Conservation (phyloP, 2,113 vertebrate genomes). For the Jacana jacana region DNA sequence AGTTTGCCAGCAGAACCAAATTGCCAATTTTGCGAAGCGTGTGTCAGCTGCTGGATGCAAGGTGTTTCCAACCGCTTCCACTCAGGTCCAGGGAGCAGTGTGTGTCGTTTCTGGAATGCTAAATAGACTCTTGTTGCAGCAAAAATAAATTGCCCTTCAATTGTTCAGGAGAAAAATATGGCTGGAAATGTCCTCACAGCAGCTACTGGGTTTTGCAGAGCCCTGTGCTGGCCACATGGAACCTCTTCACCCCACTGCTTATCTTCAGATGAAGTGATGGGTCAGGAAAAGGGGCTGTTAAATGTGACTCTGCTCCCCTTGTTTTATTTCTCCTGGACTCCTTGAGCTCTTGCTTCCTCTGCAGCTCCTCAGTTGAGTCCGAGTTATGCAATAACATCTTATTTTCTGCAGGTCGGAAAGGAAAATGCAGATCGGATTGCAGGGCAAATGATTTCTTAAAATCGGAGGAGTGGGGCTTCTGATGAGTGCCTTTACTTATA, state of each 20-base stretch:
- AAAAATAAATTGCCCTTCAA: not conserved
- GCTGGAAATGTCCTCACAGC: not conserved
- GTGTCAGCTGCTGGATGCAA: not conserved
- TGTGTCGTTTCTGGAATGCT: not conserved
- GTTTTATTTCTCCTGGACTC: not conserved
- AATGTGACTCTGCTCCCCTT: not conserved
- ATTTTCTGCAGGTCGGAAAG: not conserved
- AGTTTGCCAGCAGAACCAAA: not conserved
- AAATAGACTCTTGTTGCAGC: not conserved
- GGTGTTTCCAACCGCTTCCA: not conserved
- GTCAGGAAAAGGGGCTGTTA: not conserved
- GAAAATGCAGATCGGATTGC: not conserved
- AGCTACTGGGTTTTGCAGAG: not conserved
- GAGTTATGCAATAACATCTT: not conserved
- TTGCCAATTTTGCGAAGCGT: accelerated
- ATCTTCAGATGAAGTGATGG: not conserved
- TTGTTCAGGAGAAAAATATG: not conserved
- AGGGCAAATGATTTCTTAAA: not conserved
- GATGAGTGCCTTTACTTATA: not conserved
- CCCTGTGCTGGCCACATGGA: not conserved
- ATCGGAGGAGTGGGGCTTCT: not conserved
- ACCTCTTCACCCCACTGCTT: not conserved
- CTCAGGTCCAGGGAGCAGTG: accelerated
- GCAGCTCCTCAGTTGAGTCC: not conserved
- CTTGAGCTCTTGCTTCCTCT: not conserved